Base-by-base conservation (phyloP, 1,140 invertebrate species). In the Zaprionus ornatus region DNA sequence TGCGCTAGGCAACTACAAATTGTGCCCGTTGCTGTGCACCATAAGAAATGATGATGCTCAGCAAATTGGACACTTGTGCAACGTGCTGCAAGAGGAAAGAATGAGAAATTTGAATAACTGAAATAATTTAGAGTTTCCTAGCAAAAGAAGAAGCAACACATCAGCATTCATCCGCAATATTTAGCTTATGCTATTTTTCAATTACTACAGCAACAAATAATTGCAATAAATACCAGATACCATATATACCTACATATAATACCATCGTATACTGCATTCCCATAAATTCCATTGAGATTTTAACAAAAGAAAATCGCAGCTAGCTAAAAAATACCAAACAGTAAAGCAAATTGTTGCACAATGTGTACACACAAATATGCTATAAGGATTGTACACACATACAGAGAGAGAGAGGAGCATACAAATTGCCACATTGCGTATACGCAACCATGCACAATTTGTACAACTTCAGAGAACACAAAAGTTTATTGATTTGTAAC, bases 401-500 rank as follows among this genome's bases (percentile, higher is more conserved):
- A 21, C 3, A 6, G 17, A 32, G 12, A 57, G 1, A 13, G 3
- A 32, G 15, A 21, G 9, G 10, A 57, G 13, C 15, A 25, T 15
- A 55, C 23, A 27, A 55, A 42, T 70, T 55, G 52, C 48, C 45
- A 82, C 35, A 74, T 69, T 83, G 60, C 68, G 67, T 80, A 85
- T 87, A 83, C 83, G 79, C 82, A 81, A 55, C 35, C 55, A 67
- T 72, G 70, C 21, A 50, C 67, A 29, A 29, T 40, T 48, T 62
- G 40, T 50, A 27, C 25, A 62, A 23, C 48, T 56, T 52, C 52
- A 48, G 57, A 64, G 66, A 63, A 73, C 32, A 76, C 50, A 86
- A 63, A 54, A 74, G 64, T 74, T 67, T 77, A 87, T 77, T 82
- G 82, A 87, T 86, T 86, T 82, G 76, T 61, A 66, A 62, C 74